Evolutionary conservation across 2,113 vertebrate species (phyloP), one percentile per base, ranked within the genome.

Genomic region (Ranitomeya variabilis): DNA sequence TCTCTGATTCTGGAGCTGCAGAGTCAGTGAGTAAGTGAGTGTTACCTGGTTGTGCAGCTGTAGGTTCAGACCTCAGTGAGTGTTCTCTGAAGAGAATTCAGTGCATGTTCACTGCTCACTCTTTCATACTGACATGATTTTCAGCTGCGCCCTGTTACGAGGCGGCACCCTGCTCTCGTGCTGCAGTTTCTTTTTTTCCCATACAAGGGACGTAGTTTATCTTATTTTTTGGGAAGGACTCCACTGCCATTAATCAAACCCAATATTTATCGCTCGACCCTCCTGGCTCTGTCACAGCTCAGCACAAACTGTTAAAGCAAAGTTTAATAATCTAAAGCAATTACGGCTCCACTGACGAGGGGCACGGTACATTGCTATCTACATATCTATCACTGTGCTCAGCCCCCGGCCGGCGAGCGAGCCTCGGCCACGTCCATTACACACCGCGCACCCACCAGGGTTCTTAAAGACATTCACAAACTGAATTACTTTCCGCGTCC

Each of bases 261-360:
- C 52, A 64, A 66, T 60, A 77, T 86, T 57, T 77, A 54, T 79
- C 26, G 74, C 57, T 26, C 45, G 19, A 2, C 60, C 71, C 85
- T 86, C 51, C 76, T 26, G 85, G 74, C 71, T 31, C 37, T 23
- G 85, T 54, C 52, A 60, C 84, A 67, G 57, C 74, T 79, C 85
- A 79, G 85, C 85, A 86, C 74, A 86, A 79, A 80, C 37, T 79
- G 57, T 80, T 86, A 86, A 79, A 78, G 73, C 85, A 86, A 86
- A 51, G 59, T 78, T 77, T 86, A 79, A 60, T 86, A 86, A 78
- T 78, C 74, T 31, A n/a, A 78, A 31, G 74, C 73, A 66, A 86
- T 86, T 86, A 55, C 8, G 60, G 18, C 64, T 23, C 19, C 64
- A 84, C 55, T 84, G 82, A 84, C 45, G 64, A 84, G 82, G 52